These are phyloP conservation scores for Bombyx mori DNA, from an alignment of 1,140 invertebrate species.

Conservation along the genomic window ASM3026992v2 NC_085110.1:2468501-2469000, in stretches of 20 bases:
- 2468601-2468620: slow-evolving; percentile 33
- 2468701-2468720: slow-evolving; percentile 11
- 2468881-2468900: too few relatives aligned
- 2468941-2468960: too few relatives aligned
- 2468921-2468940: too few relatives aligned
- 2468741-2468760: not conserved
- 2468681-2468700: slow-evolving; percentile 23
- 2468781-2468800: slow-evolving; percentile 4
- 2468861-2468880: too few relatives aligned
- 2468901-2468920: too few relatives aligned
- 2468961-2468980: too few relatives aligned
- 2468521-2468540: too few relatives aligned
- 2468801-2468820: not conserved
- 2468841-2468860: too few relatives aligned
- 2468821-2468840: too few relatives aligned
- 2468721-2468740: slow-evolving; percentile 13
- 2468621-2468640: slow-evolving; percentile 24
- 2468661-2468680: slow-evolving; percentile 29
- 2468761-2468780: not conserved
- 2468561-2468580: slow-evolving; percentile 11
- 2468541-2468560: too few relatives aligned
- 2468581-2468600: slow-evolving; percentile 60
- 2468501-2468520: too few relatives aligned
- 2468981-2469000: too few relatives aligned
- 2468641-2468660: slow-evolving; percentile 19